Evolutionary conservation across 2,888 invertebrate genomes (phyloP), one percentile per base, ranked within the genome.

Genomic region (Erpobdella octoculata): DNA sequence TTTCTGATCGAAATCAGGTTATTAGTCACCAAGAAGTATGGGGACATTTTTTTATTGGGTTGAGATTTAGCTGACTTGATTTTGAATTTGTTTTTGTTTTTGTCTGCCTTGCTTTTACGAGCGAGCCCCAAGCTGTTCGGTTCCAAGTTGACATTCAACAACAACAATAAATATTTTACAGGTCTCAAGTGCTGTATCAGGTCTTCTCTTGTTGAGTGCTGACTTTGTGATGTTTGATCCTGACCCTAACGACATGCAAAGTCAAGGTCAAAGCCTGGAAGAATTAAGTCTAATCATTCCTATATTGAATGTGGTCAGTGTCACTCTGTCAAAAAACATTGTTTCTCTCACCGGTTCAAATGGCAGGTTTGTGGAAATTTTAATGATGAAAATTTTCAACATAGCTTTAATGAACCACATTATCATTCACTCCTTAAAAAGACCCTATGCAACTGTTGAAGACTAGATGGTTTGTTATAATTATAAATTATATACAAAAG

Each of bases 221-320:
- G 53, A 69, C 31, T 46, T 69, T 25, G n/a, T 69, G 5, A 69
- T 69, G 69, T 69, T 69, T 36, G 69, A 69, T 31, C 69, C 69
- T 33, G 69, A 69, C 33, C 58, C 69, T 58, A 21, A 18, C 6
- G 58, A 69, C 33, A 5, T 46, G 21, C 33, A 28, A 1, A 58
- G 48, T 21, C 18, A 21, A 25, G 35, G 35, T 33, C 25, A n/a
- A 15, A 46, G 58, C 4, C 8, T 69, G 21, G 69, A 69, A 48
- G 46, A 35, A 15, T 58, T n/a, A 35, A 69, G 69, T 36, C 21
- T 15, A 0, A 25, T 69, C 31, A 46, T 69, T 33, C 58, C 58
- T 33, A 36, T 69, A n/a, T 18, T 0, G 2, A 18, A 15, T 28
- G 31, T 69, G 31, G 46, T n/a, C 21, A 69, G 31, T 15, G 36